Evolutionary conservation across 2,888 invertebrate species (phyloP).

Genomic region (Panorpa germanica): DNA sequence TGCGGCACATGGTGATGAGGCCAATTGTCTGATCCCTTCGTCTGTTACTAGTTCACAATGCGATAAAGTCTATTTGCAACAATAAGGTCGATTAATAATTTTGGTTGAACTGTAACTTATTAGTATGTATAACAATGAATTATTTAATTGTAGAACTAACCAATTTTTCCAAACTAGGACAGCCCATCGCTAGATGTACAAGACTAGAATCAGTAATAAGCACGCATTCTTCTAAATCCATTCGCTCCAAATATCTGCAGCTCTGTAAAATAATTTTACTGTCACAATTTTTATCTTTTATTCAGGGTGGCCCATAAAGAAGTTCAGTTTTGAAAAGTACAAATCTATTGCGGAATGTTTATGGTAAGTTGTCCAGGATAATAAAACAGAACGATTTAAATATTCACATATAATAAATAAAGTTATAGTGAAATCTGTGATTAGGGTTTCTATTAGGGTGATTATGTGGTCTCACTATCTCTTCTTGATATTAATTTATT

Average conservation of each 20-base stretch:
- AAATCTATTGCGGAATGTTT: no score
- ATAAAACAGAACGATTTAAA: no score
- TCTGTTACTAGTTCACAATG: constrained; percentile 98
- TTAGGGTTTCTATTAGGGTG: no score
- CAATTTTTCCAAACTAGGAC: constrained; percentile 86
- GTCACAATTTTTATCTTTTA: no score
- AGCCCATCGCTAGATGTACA: constrained; percentile 84
- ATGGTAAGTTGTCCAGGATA: no score
- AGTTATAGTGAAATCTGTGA: no score
- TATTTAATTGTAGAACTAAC: constrained; percentile 32
- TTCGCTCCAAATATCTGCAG: constrained; percentile 83
- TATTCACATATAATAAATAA: no score
- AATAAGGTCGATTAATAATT: constrained; percentile 6
- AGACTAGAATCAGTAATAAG: constrained; percentile 91
- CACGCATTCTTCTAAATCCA: constrained; percentile 97
- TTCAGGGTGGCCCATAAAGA: no score
- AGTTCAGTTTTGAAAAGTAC: no score
- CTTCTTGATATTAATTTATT: no score
- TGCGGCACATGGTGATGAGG: constrained; percentile 82
- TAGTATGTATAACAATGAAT: constrained; percentile 4
- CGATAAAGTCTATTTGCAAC: constrained; percentile 65
- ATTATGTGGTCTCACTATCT: no score
- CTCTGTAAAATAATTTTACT: constrained; percentile 36
- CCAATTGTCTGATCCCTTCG: constrained; percentile 88
- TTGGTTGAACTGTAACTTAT: constrained; percentile 4